phyloP scores from a whole-genome alignment of 2,797 vertebrate genomes.

The Oryzias sinensis region DNA sequence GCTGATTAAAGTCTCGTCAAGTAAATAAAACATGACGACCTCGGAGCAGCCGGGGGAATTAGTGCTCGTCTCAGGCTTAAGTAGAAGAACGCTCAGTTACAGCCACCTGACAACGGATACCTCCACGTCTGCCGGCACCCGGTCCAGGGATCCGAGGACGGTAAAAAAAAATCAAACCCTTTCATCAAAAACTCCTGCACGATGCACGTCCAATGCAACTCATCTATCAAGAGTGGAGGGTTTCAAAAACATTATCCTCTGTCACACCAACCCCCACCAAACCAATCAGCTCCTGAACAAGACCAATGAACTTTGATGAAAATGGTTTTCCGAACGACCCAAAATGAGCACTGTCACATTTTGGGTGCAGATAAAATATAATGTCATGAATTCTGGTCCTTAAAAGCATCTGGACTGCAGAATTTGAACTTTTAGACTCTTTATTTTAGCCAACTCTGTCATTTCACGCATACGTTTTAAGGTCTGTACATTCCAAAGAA shows the following conservation, averaged over 20 bases:
- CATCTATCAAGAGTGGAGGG: too few relatives aligned
- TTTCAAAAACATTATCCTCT: too few relatives aligned
- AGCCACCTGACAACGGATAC: slow-evolving; percentile 19
- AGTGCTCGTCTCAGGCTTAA: slow-evolving; percentile 54
- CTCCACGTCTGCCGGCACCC: slow-evolving; percentile 4
- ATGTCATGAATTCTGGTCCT: slow-evolving; percentile 68
- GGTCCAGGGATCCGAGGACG: slow-evolving; percentile 1
- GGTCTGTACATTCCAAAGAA: slow-evolving; percentile 3
- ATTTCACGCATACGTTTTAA: slow-evolving; percentile 26
- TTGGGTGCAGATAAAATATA: slow-evolving; percentile 74
- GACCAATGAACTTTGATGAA: slow-evolving; percentile 57
- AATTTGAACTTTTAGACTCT: slow-evolving; percentile 51
- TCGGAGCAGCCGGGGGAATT: slow-evolving; percentile 55
- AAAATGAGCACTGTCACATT: slow-evolving; percentile 67
- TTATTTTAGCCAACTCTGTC: slow-evolving; percentile 30
- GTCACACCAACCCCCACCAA: too few relatives aligned
- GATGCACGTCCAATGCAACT: slow-evolving; percentile 13
- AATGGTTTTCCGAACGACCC: slow-evolving; percentile 29
- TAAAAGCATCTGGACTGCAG: slow-evolving; percentile 66
- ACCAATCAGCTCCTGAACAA: too few relatives aligned
- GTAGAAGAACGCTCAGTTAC: slow-evolving; percentile 39
- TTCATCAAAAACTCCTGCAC: not conserved
- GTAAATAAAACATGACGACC: slow-evolving; percentile 74
- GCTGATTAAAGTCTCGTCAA: slow-evolving; percentile 63
- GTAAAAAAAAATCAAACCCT: slow-evolving; percentile 3